Evolutionary conservation across 1,140 invertebrate species (phyloP).

Genomic region (Potamilus streckersoni): DNA sequence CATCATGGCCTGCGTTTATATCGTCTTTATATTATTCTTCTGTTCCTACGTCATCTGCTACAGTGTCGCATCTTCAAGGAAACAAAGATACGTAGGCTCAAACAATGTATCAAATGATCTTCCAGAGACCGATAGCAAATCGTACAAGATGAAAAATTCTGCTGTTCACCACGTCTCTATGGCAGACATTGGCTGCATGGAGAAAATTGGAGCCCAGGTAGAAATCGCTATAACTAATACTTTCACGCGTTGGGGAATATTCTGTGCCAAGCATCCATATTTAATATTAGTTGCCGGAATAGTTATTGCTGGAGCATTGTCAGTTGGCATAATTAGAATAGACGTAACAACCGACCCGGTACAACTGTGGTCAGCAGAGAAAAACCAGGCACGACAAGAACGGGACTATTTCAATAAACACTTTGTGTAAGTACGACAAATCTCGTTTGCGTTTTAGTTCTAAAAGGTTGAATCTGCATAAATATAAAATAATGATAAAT

Average conservation of each 20-base stretch:
- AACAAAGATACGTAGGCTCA: too few relatives aligned
- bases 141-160: too few relatives aligned
- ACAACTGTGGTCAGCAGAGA: constrained; percentile 94
- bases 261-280: constrained; percentile 85
- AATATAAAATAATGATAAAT: too few relatives aligned
- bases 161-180: too few relatives aligned
- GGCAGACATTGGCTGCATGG: constrained; percentile 61
- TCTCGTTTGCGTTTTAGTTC: too few relatives aligned
- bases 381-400: constrained; percentile 86
- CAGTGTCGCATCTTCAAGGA: neutral
- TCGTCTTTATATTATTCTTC: constrained; percentile 67
- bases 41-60: constrained; percentile 59
- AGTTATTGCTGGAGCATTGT: constrained; percentile 72
- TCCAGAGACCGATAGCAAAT: too few relatives aligned
- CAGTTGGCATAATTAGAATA: constrained; percentile 77
- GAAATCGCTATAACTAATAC: constrained; percentile 81
- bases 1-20: constrained; percentile 82
- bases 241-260: constrained; percentile 83
- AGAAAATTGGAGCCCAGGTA: constrained; percentile 81
- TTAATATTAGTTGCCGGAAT: constrained; percentile 80
- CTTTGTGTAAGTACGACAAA: constrained; percentile 56
- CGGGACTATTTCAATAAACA: constrained; percentile 91
- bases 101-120: too few relatives aligned
- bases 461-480: too few relatives aligned
- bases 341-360: constrained; percentile 93